Conservation (phyloP, 2,113 vertebrate species). For the Psittacus erithacus region DNA sequence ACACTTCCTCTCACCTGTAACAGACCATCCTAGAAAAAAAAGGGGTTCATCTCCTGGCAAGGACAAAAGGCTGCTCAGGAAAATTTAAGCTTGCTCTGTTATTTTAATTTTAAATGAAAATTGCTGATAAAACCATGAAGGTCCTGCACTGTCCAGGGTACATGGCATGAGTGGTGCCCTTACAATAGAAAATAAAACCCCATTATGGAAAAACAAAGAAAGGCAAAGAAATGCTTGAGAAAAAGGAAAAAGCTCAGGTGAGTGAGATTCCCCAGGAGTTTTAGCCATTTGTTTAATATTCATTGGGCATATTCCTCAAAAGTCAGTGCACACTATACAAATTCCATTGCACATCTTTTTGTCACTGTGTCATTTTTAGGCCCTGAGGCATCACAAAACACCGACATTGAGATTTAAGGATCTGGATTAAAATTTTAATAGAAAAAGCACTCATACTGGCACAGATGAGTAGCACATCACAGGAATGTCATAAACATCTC, state of each 20-base stretch:
- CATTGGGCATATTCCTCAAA: background rate
- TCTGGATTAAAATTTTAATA: background rate
- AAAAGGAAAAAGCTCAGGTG: background rate
- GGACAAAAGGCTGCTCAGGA: background rate
- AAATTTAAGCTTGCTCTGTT: background rate
- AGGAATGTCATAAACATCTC: background rate
- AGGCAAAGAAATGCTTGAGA: background rate
- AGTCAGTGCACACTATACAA: background rate
- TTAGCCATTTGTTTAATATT: constrained; percentile 4
- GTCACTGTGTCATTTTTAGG: background rate
- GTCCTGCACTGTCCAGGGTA: background rate
- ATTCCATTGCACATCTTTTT: background rate
- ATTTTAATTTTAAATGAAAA: background rate
- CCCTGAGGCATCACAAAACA: constrained; percentile 1
- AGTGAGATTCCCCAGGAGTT: background rate
- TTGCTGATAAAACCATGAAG: background rate
- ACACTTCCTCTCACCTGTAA: background rate
- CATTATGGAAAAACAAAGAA: fast-evolving
- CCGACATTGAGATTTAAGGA: background rate
- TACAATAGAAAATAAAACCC: background rate
- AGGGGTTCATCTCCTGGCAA: background rate
- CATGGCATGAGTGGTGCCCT: background rate
- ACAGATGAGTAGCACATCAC: background rate
- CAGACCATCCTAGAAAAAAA: background rate
- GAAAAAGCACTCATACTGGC: background rate